Conservation (phyloP, 2,888 invertebrate species). For the Oscheius sp. region DNA sequence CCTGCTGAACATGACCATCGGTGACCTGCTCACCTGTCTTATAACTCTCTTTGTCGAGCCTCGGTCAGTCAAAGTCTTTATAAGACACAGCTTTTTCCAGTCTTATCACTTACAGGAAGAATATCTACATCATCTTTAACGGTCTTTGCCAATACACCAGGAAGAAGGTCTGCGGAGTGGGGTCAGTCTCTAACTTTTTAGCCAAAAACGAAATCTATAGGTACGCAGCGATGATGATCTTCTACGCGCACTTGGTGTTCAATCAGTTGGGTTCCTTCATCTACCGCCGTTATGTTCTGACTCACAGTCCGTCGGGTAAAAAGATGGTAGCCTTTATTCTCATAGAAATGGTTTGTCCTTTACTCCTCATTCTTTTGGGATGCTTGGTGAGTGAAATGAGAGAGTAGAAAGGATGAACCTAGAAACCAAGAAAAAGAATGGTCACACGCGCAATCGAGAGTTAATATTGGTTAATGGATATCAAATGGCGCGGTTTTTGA, state of each 20-base stretch:
- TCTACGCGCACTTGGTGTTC: not conserved
- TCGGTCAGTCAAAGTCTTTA: not conserved
- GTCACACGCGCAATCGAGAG: too few species aligned
- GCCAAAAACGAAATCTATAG: not conserved
- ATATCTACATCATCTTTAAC: not conserved
- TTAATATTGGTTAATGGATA: too few species aligned
- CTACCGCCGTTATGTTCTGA: conserved; percentile 6
- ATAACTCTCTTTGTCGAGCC: not conserved
- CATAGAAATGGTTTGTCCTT: too few species aligned
- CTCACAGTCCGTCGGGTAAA: too few species aligned
- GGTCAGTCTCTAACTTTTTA: too few species aligned
- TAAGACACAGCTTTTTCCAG: not conserved
- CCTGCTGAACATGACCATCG: not conserved
- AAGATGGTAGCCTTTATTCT: too few species aligned
- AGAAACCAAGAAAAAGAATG: too few species aligned
- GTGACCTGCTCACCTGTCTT: not conserved
- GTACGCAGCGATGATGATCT: not conserved
- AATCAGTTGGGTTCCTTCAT: not conserved
- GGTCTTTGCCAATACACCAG: not conserved
- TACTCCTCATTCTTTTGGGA: too few species aligned
- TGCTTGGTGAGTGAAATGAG: too few species aligned
- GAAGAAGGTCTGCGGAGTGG: not conserved
- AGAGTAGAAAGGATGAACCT: too few species aligned
- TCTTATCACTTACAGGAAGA: not conserved
- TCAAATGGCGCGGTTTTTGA: too few species aligned